phyloP scores from a whole-genome alignment of 2,888 invertebrate species.

The Tetrapedia diversipes region DNA sequence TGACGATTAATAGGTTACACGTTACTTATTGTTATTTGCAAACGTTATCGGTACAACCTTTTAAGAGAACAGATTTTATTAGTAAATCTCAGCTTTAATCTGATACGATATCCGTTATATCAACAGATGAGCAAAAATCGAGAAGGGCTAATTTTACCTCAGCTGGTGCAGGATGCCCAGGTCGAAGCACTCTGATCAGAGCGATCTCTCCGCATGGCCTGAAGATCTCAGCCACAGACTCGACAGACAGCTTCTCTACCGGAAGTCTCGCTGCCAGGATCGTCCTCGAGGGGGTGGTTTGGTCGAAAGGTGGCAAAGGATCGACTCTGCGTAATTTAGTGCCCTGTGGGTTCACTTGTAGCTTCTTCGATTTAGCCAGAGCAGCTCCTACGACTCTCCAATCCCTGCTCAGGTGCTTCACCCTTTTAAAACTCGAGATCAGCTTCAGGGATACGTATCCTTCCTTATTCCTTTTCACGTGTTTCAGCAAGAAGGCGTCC shows the following conservation, averaged over 20 bases:
- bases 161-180: conserved; percentile 95
- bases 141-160: conserved; percentile 84
- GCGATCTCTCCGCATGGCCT: conserved; percentile 95
- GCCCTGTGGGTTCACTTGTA: conserved; percentile 95
- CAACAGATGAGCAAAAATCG: too few relatives aligned
- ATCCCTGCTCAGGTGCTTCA: conserved; percentile 96
- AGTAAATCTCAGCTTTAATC: too few relatives aligned
- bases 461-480: conserved; percentile 96
- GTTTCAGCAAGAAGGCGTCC: conserved; percentile 97
- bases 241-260: conserved; percentile 92
- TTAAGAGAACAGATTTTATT: neutral
- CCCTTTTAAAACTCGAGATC: conserved; percentile 97
- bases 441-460: conserved; percentile 97
- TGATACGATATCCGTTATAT: too few relatives aligned
- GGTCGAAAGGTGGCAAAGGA: conserved; percentile 94
- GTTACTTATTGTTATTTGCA: neutral
- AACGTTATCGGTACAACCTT: neutral
- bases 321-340: conserved; percentile 94
- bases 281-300: conserved; percentile 95
- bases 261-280: conserved; percentile 94
- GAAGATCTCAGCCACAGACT: conserved; percentile 96
- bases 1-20: conserved; percentile 36
- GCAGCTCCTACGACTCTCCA: conserved; percentile 96
- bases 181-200: conserved; percentile 92
- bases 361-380: conserved; percentile 89